A percentile compares a stretch with the other conserved stretches of the same genome.
Evolutionary conservation across 2,797 vertebrate genomes (phyloP).

Genomic region (Leuciscus waleckii): DNA sequence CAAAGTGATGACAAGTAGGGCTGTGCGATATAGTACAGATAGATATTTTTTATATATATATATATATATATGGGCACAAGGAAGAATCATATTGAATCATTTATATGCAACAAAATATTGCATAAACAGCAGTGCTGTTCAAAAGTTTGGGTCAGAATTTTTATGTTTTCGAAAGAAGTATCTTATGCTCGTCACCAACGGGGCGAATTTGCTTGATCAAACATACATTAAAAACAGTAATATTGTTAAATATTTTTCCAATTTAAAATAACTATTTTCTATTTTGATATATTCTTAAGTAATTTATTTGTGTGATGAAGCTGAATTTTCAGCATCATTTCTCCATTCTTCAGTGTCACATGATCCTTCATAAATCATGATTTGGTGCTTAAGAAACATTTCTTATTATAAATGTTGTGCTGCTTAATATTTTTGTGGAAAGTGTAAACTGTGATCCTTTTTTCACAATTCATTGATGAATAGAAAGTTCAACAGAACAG

Average conservation of each 20-base stretch:
- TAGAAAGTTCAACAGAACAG: neutral
- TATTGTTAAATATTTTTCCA: neutral
- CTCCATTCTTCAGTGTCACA: neutral
- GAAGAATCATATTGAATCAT: neutral
- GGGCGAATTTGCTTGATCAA: neutral
- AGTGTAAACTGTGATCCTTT: neutral
- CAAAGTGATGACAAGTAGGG: neutral
- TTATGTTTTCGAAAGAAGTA: neutral
- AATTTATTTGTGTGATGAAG: neutral
- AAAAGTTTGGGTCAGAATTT: neutral
- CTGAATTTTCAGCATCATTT: neutral
- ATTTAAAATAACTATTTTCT: neutral
- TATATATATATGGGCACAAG: too few species aligned
- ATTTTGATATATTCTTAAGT: too few species aligned
- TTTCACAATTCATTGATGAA: neutral
- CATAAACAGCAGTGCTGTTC: neutral
- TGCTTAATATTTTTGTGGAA: neutral
- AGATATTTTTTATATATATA: too few species aligned
- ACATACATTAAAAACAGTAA: neutral
- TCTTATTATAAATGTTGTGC: neutral
- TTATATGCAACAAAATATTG: neutral
- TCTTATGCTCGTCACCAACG: neutral
- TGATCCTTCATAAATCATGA: neutral
- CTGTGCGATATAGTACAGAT: neutral
- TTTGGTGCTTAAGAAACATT: neutral